Conservation (phyloP, 2,113 vertebrate species). For the Bostrychus sinensis region DNA sequence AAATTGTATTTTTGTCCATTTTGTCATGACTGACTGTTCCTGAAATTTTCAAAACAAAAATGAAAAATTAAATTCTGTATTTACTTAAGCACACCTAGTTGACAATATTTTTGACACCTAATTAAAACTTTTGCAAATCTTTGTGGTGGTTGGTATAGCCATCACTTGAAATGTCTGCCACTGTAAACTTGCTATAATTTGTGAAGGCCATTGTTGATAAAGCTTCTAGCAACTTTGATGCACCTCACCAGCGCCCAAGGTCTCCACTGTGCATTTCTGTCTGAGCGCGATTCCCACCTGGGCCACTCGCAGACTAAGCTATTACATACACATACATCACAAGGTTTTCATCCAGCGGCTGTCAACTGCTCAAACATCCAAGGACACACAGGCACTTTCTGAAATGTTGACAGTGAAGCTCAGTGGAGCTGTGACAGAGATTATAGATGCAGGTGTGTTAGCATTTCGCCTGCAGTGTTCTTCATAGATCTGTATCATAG, state of each 20-base stretch:
- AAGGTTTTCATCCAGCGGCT: conserved; percentile 48
- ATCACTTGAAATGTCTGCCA: neutral
- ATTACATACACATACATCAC: conserved; percentile 55
- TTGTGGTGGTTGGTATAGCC: neutral
- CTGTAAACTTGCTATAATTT: neutral
- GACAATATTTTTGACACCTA: too few species aligned
- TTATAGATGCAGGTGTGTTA: conserved; percentile 51
- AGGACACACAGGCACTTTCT: conserved; percentile 38
- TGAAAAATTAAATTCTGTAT: too few species aligned
- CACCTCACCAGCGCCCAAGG: conserved; percentile 24
- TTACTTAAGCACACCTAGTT: too few species aligned
- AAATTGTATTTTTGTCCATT: too few species aligned
- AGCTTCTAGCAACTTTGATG: conserved; percentile 1
- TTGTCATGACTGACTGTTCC: too few species aligned
- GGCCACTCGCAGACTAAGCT: conserved; percentile 19
- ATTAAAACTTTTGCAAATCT: too few species aligned
- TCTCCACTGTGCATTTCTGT: conserved; percentile 33
- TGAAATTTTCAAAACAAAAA: too few species aligned
- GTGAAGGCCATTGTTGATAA: conserved; percentile 5
- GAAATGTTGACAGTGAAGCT: conserved; percentile 36
- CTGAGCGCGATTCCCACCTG: conserved; percentile 36
- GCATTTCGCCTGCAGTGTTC: neutral
- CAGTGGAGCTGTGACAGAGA: conserved; percentile 31
- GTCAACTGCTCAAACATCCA: conserved; percentile 47
- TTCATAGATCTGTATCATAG: neutral